phyloP scores from a whole-genome alignment of 1,140 invertebrate species.

The Aphis craccivora region DNA sequence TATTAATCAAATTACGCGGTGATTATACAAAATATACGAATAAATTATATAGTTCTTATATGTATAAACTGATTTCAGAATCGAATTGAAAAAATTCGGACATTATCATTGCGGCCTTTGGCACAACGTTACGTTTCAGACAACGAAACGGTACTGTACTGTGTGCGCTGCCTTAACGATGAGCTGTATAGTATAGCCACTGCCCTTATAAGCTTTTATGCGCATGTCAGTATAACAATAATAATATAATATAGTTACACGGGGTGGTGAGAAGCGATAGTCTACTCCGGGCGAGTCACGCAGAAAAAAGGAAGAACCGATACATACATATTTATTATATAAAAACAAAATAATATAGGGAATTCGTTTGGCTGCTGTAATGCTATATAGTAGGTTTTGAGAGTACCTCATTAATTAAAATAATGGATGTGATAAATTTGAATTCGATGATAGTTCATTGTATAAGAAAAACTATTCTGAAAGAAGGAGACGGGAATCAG shows the following conservation, averaged over 20 bases:
- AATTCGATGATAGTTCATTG: background rate
- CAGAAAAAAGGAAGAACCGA: background rate
- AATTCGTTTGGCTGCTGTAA: background rate
- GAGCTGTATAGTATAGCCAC: background rate
- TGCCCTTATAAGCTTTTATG: slow-evolving; percentile 17
- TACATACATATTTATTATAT: background rate
- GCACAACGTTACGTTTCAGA: background rate
- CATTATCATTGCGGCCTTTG: background rate
- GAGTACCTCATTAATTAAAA: background rate
- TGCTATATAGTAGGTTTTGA: background rate
- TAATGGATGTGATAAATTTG: background rate
- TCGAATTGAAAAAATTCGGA: background rate
- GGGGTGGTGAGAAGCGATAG: background rate
- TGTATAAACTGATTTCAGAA: background rate
- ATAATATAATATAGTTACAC: background rate
- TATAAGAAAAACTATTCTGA: background rate
- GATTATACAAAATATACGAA: background rate
- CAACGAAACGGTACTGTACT: slow-evolving; percentile 23
- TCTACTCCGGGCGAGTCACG: background rate
- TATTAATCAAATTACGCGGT: background rate
- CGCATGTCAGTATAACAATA: slow-evolving; percentile 53
- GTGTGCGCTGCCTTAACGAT: slow-evolving; percentile 1
- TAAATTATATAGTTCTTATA: background rate
- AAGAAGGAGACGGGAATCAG: background rate
- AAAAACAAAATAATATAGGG: background rate